These are phyloP conservation scores for Chloebia gouldiae DNA, from an alignment of 2,113 vertebrate genomes.

Conservation along the genomic window DNA sequence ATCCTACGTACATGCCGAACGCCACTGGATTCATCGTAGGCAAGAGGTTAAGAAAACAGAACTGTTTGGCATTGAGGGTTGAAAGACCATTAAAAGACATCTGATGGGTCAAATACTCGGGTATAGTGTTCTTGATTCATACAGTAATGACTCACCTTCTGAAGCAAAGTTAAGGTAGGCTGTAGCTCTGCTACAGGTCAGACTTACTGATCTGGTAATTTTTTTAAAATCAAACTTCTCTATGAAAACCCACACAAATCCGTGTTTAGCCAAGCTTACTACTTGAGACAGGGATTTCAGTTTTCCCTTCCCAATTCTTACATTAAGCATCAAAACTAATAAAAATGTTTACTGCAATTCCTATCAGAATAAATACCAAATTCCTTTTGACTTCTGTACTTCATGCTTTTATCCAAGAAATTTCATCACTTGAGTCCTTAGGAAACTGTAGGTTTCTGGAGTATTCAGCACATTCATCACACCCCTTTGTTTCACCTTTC, in stretches of 20 bases:
- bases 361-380: not conserved
- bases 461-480: not conserved
- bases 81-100: not conserved
- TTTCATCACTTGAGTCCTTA: not conserved
- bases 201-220: not conserved
- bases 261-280: not conserved
- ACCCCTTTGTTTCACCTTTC: not conserved
- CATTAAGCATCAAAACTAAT: not conserved
- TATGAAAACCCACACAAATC: not conserved
- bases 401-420: not conserved
- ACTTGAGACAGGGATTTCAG: not conserved
- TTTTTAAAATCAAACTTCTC: not conserved
- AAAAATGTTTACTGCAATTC: not conserved
- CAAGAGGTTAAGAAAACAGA: slow-evolving; percentile 78
- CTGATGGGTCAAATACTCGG: not conserved
- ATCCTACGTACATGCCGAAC: slow-evolving; percentile 98
- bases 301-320: not conserved
- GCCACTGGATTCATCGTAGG: slow-evolving; percentile 95
- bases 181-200: not conserved
- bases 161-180: not conserved
- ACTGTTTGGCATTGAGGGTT: not conserved
- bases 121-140: not conserved
- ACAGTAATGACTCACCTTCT: not conserved
- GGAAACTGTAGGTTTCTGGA: not conserved
- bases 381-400: not conserved